phyloP scores from a whole-genome alignment of 2,888 invertebrate species.

The Fissipunctia ypsillon region DNA sequence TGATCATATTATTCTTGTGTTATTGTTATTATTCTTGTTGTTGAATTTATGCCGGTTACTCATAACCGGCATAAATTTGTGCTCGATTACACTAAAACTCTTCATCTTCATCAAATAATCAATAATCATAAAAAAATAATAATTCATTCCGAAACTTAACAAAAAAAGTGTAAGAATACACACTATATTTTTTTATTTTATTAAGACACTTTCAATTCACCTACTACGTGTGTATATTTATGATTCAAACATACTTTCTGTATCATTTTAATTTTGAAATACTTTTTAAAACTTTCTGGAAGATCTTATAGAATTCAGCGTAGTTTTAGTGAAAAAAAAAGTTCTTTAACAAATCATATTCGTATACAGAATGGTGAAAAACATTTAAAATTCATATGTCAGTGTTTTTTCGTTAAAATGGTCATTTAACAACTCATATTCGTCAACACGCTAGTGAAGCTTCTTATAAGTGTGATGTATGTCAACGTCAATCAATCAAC shows the following conservation, averaged over 20 bases:
- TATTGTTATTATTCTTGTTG: too few species aligned
- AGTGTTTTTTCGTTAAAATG: neutral
- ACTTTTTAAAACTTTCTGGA: too few species aligned
- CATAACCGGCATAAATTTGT: neutral
- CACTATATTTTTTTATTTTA: too few species aligned
- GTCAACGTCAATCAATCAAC: neutral
- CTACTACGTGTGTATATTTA: neutral
- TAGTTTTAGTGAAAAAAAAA: neutral
- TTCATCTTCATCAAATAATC: too few species aligned
- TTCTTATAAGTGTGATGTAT: neutral
- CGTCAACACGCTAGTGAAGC: neutral
- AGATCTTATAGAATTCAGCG: too few species aligned
- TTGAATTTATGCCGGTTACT: too few species aligned
- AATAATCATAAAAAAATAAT: too few species aligned
- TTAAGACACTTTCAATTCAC: neutral
- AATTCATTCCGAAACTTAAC: too few species aligned
- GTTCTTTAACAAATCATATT: neutral
- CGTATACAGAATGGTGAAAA: neutral
- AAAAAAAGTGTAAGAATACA: too few species aligned
- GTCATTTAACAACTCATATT: neutral
- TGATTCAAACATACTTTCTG: neutral
- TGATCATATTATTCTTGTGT: neutral
- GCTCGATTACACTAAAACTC: neutral
- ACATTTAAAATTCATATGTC: neutral
- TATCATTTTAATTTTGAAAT: neutral